Conservation (phyloP, 2,113 vertebrate species). For the Rhinopithecus roxellana region DNA sequence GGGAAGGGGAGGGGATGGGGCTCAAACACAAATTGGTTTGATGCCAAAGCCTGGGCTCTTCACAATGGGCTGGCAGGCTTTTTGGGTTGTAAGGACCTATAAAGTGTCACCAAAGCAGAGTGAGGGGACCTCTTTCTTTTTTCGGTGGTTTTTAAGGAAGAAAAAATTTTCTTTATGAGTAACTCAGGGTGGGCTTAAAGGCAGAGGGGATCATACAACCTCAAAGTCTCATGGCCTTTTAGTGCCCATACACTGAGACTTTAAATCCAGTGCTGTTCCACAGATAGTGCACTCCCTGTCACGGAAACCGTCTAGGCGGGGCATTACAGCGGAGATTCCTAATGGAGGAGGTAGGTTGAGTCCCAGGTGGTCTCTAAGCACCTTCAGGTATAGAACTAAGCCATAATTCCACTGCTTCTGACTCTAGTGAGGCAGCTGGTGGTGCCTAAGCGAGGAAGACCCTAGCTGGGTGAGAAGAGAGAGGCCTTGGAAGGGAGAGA, state of each 20-base stretch:
- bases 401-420: background rate
- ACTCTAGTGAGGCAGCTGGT: background rate
- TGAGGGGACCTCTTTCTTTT: background rate
- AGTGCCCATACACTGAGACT: background rate
- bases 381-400: background rate
- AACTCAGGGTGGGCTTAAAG: background rate
- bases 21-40: background rate
- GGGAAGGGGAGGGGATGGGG: background rate
- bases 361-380: background rate
- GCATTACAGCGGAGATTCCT: background rate
- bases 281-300: background rate
- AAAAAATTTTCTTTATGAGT: background rate
- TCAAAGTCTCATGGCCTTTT: background rate
- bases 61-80: background rate
- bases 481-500: background rate
- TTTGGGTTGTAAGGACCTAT: background rate
- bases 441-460: background rate
- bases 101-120: background rate
- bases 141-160: background rate
- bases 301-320: background rate
- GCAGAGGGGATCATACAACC: background rate
- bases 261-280: background rate
- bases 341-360: background rate
- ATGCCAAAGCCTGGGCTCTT: background rate
- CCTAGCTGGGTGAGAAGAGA: background rate